Base-by-base conservation (phyloP, 2,113 vertebrate species). In the Dendropsophus ebraccatus region DNA sequence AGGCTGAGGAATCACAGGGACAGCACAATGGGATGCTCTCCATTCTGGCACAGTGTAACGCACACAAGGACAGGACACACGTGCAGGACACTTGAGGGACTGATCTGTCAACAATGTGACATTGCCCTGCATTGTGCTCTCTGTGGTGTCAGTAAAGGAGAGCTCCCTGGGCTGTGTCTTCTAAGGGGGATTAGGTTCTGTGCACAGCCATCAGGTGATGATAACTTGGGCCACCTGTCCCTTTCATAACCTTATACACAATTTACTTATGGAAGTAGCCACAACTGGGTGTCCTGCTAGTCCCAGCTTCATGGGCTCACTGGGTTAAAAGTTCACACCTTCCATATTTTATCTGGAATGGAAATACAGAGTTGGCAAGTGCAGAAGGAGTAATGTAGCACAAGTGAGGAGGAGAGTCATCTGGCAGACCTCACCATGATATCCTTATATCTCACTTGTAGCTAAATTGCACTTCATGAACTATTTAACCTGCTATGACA, bases 201-300 rank as follows among this genome's bases (percentile, higher is more conserved):
- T 12, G 83, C 45, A 80, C 13, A 37, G 12, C 58, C 58, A 90
- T 82, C 65, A 28, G 70, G 7, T 4, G 85, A 83, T 84, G 23
- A 58, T n/a, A 82, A 89, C 88, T 17, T 88, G 88, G 89, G 92
- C 56, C 90, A 90, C 90, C 90, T 89, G 89, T 28, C 88, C 88
- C 75, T 81, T 35, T 77, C 87, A 88, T 92, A 91, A 92, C 90
- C 90, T 88, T 88, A 85, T 87, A 47, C 89, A 62, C 88, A 49
- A 81, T 88, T 78, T 73, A 88, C 85, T n/a, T n/a, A n/a, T n/a
- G n/a, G n/a, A n/a, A 83, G 83, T 79, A 60, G 74, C 69, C 0
- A 0, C 19, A 50, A 25, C 9, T 41, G 10, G 7, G n/a, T 81
- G 45, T 85, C 84, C 58, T 10, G 19, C 49, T 62, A 32, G 37